These are phyloP conservation scores for Amiota minor DNA, from an alignment of 2,888 invertebrate species.

Conservation along the genomic window DNA sequence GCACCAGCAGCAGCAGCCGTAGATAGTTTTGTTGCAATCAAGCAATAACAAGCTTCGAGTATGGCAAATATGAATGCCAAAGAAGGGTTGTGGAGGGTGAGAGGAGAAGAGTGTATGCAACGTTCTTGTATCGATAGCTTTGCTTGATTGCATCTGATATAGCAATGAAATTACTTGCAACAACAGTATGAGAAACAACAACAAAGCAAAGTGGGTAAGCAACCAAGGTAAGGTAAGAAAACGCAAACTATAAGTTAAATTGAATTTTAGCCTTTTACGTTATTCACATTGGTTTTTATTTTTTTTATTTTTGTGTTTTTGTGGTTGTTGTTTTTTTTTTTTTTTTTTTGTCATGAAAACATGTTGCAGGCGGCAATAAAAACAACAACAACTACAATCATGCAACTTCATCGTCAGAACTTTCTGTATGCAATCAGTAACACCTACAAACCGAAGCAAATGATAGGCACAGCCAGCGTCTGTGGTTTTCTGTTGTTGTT, in stretches of 20 bases:
- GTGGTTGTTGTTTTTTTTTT: slow-evolving; percentile 28
- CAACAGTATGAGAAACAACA: slow-evolving; percentile 44
- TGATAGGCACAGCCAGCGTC: slow-evolving; percentile 22
- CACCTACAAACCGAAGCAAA: slow-evolving; percentile 63
- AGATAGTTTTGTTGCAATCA: slow-evolving; percentile 59
- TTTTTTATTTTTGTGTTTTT: neutral
- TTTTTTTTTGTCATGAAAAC: slow-evolving; percentile 22
- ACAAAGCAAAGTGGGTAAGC: slow-evolving; percentile 5
- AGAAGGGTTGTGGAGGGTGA: slow-evolving; percentile 32
- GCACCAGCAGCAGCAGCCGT: slow-evolving; percentile 14
- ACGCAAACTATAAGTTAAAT: slow-evolving; percentile 47
- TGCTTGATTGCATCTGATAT: slow-evolving; percentile 65
- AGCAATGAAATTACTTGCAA: slow-evolving; percentile 64
- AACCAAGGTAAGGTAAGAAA: neutral
- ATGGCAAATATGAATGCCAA: slow-evolving; percentile 44
- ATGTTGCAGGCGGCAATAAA: slow-evolving; percentile 31
- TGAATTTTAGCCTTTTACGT: slow-evolving; percentile 54
- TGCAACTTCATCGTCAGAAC: slow-evolving; percentile 46
- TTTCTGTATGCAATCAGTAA: slow-evolving; percentile 64
- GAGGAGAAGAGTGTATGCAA: neutral
- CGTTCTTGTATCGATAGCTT: slow-evolving; percentile 56
- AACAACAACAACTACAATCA: slow-evolving; percentile 25
- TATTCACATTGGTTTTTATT: neutral
- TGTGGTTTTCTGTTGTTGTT: neutral
- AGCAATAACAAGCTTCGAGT: slow-evolving; percentile 65